Evolutionary conservation across 1,140 invertebrate species (phyloP).

Genomic region (Meloidogyne hapla): DNA sequence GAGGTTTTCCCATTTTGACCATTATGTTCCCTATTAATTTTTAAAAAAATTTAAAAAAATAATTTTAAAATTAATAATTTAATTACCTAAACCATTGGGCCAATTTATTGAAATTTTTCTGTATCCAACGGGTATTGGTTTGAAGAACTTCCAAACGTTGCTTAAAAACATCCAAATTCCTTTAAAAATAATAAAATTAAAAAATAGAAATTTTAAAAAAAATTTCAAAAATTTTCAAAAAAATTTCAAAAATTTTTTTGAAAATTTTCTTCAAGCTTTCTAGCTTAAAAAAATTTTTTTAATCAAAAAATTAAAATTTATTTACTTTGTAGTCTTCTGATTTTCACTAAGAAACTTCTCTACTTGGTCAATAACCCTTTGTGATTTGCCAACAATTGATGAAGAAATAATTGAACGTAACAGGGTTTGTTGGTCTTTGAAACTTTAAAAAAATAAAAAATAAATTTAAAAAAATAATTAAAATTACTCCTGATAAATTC

Average conservation of each 20-base stretch:
- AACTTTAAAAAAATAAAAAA: conserved; percentile 38
- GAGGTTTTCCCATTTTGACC: neutral
- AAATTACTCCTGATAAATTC: conserved; percentile 44
- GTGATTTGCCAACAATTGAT: conserved; percentile 50
- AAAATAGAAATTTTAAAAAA: neutral
- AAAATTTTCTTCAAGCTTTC: too few relatives aligned
- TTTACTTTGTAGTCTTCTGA: conserved; percentile 4
- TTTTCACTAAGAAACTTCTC: conserved; percentile 31
- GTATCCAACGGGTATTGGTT: conserved; percentile 42
- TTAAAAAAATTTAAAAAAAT: too few relatives aligned
- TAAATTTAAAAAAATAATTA: neutral
- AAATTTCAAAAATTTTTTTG: too few relatives aligned
- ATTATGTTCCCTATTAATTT: neutral
- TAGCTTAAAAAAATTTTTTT: too few relatives aligned
- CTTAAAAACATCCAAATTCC: conserved; percentile 52
- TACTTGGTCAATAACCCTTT: conserved; percentile 44
- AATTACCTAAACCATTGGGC: neutral
- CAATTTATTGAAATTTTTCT: conserved; percentile 2
- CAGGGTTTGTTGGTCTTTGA: conserved; percentile 55
- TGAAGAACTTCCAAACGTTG: conserved; percentile 53
- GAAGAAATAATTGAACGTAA: conserved; percentile 40
- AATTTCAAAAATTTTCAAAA: neutral
- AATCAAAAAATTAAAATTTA: neutral
- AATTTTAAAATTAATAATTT: neutral
- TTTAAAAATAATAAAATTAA: neutral